Base-by-base conservation (phyloP, 2,113 vertebrate genomes). In the Physeter macrocephalus region DNA sequence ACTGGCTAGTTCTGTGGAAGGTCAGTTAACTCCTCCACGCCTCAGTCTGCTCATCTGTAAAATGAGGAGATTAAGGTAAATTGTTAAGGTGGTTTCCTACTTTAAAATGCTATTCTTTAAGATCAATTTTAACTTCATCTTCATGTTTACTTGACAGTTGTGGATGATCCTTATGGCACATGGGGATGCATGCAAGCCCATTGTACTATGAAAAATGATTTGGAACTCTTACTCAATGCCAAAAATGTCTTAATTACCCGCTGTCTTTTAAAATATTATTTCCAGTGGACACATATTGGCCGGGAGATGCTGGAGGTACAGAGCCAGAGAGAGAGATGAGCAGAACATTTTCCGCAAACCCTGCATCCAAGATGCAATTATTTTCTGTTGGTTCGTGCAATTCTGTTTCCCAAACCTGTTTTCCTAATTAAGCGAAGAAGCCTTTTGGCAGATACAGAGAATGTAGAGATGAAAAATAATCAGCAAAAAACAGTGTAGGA, bases 351-450 rank as follows among this genome's bases (percentile, higher is more conserved):
- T 67, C 36, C 46, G 61, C 80, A 95, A 93, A 61, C n/a, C 27
- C 29, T 0, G 17, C 34, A 34, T 90, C 72, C 78, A 72, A 61
- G 54, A 83, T 72, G 78, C 87, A 87, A 41, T 93, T 92, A 82
- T 97, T 97, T 97, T 92, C 78, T 95, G 87, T 96, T 67, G 66
- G 59, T 93, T 86, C 67, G 8, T 52, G 72, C 43, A 71, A 36
- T 91, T 96, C 93, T 78, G 72, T 72, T 88, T 59, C 92, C 87
- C 57, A 95, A 93, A 92, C 41, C 61, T 46, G 72, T 49, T 88
- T 96, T 80, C 41, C 83, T 97, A 95, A 95, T 97, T 92, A 97
- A 96, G 75, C 57, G 57, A 67, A 90, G 69, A 91, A 71, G 23
- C 66, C 49, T 92, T 83, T 77, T 94, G 95, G 88, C 93, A 84